These are phyloP conservation scores for Plutomurus gul DNA, from an alignment of 1,140 invertebrate genomes.

Conservation along the genomic window DNA sequence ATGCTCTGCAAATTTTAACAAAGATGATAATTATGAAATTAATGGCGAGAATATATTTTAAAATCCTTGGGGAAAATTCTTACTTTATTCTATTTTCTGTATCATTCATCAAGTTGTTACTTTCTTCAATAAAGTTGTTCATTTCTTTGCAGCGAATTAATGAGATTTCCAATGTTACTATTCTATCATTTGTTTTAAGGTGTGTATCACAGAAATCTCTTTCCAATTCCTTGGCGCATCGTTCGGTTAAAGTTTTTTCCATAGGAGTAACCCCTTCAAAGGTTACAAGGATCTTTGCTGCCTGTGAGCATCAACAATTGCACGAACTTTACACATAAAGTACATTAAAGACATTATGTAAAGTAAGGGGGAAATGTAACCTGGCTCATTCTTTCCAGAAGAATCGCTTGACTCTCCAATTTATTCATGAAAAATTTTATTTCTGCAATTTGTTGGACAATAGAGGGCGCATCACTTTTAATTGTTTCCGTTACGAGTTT, in stretches of 20 bases:
- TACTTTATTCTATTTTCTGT: not conserved
- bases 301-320: not conserved
- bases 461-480: not conserved
- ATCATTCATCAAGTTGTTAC: not conserved
- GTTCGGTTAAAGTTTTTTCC: not conserved
- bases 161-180: not conserved
- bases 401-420: not conserved
- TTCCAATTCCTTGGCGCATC: slow-evolving; percentile 1
- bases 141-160: not conserved
- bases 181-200: not conserved
- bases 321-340: not conserved
- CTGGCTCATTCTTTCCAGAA: not conserved
- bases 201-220: not conserved
- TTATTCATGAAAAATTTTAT: not conserved
- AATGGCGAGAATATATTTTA: not conserved
- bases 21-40: not conserved
- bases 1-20: not conserved
- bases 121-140: not conserved
- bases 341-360: not conserved
- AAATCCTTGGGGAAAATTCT: not conserved
- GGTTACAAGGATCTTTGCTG: not conserved
- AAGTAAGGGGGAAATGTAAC: not conserved
- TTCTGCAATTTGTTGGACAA: not conserved
- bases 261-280: not conserved
- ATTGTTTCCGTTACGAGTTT: not conserved